A percentile compares a stretch with the other conserved stretches of the same genome.
Conservation (phyloP, 2,797 vertebrate species). For the Silurus lanzhouensis region DNA sequence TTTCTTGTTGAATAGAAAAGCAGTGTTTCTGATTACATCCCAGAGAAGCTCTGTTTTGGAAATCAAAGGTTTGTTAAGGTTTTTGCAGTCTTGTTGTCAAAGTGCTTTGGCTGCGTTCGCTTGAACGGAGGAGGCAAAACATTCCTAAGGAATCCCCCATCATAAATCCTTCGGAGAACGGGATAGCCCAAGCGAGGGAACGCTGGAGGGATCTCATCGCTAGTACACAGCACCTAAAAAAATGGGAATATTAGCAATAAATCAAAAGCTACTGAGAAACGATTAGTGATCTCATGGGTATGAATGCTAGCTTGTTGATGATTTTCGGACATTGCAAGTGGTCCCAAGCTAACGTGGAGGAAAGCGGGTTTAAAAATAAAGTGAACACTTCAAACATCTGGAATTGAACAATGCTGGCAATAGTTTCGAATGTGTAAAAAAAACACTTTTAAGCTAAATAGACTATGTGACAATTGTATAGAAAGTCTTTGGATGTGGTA, state of each 20-base stretch:
- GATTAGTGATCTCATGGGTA: slow-evolving; percentile 1
- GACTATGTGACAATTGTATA: neutral
- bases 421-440: neutral
- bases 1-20: slow-evolving; percentile 31
- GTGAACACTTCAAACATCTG: slow-evolving; percentile 2
- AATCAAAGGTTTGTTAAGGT: slow-evolving; percentile 40
- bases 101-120: slow-evolving; percentile 47
- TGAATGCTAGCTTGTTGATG: neutral
- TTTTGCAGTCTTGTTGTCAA: slow-evolving; percentile 46
- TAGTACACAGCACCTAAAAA: neutral
- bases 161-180: slow-evolving; percentile 46
- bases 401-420: neutral
- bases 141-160: slow-evolving; percentile 54
- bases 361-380: neutral
- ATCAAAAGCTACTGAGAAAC: neutral
- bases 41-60: slow-evolving; percentile 56
- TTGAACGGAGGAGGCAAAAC: slow-evolving; percentile 57
- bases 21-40: slow-evolving; percentile 51
- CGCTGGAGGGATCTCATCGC: neutral
- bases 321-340: neutral
- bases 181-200: slow-evolving; percentile 60
- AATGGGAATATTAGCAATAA: neutral
- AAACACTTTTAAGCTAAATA: neutral
- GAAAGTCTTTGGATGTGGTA: too few relatives aligned
- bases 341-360: neutral